Base-by-base conservation (phyloP, 2,888 invertebrate species). In the Didymodactylos carnosus region DNA sequence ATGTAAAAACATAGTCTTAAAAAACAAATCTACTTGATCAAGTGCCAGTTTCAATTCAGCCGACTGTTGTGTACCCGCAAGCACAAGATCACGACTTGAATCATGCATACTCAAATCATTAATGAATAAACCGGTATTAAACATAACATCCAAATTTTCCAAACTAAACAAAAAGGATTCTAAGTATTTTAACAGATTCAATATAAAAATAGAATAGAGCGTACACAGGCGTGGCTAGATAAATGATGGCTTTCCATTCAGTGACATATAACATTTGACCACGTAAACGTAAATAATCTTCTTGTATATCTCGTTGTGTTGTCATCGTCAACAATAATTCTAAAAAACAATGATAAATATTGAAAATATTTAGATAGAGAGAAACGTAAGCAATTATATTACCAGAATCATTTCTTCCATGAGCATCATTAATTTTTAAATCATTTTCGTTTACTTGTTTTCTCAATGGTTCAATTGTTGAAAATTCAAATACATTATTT, bases 201-300 rank as follows among this genome's bases (percentile, higher is more conserved):
- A 8, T 39, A 39, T 6, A 7, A 29, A 25, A 16, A 13, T 49
- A 40, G 16, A 7, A 19, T 25, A 13, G 39, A 23, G 78, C 83
- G 80, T 80, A 86, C 86, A 94, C 91, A 0, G 95, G 95, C 0
- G 94, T 93, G 11, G 93, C 94, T 72, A 97, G 86, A 81, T 94
- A 97, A 88, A 95, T 91, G 86, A 97, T 92, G 89, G 93, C 91
- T 77, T 91, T 88, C 97, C 97, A 97, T 81, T 94, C 92, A 78
- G 91, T 91, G 93, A 97, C 94, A 83, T 91, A 94, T 80, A 95
- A 90, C 95, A 97, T 97, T 87, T 95, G 95, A 78, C 95, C 95
- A 77, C 92, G 92, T 3, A 92, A 85, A 75, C 89, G 84, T 10
- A 93, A 84, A 77, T 80, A 79, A 53, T 78, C 76, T n/a, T 77